phyloP scores from a whole-genome alignment of 23 tunicate genomes.

The Halocynthia roretzi region DNA sequence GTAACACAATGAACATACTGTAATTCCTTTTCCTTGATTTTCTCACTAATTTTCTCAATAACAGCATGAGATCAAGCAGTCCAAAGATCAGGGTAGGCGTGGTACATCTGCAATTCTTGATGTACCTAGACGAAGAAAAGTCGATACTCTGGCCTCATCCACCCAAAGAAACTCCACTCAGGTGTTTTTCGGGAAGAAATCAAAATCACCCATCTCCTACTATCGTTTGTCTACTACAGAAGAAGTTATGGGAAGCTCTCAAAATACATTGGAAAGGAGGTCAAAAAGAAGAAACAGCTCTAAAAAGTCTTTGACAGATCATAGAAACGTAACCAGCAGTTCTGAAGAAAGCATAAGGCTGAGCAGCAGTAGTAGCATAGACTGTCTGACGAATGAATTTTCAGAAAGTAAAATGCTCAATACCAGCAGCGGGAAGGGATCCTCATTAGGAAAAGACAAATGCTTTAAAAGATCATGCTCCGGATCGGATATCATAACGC shows the following conservation, averaged over 20 bases:
- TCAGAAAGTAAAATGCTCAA: too few relatives aligned
- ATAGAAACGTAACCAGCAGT: background rate
- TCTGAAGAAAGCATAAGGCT: constrained; percentile 13
- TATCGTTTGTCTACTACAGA: constrained; percentile 17
- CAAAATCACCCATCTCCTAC: background rate
- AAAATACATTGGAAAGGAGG: too few relatives aligned
- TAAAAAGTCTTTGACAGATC: background rate
- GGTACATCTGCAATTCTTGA: background rate
- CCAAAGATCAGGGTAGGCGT: too few relatives aligned
- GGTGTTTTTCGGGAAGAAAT: background rate
- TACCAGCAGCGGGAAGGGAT: background rate
- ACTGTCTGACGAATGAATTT: background rate
- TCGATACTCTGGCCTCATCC: background rate
- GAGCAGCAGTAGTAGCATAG: constrained; percentile 20
- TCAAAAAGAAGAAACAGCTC: too few relatives aligned
- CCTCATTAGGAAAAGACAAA: background rate
- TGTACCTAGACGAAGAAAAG: constrained; percentile 1
- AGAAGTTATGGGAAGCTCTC: background rate
- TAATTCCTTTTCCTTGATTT: too few relatives aligned
- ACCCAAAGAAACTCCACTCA: constrained; percentile 2
- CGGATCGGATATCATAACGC: constrained; percentile 2
- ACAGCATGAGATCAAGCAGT: too few relatives aligned
- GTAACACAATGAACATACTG: too few relatives aligned
- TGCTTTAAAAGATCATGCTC: constrained; percentile 2
- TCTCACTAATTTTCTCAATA: too few relatives aligned